Evolutionary conservation across 2,113 vertebrate genomes (phyloP), one percentile per base, ranked within the genome.

Genomic region (Agapornis roseicollis): DNA sequence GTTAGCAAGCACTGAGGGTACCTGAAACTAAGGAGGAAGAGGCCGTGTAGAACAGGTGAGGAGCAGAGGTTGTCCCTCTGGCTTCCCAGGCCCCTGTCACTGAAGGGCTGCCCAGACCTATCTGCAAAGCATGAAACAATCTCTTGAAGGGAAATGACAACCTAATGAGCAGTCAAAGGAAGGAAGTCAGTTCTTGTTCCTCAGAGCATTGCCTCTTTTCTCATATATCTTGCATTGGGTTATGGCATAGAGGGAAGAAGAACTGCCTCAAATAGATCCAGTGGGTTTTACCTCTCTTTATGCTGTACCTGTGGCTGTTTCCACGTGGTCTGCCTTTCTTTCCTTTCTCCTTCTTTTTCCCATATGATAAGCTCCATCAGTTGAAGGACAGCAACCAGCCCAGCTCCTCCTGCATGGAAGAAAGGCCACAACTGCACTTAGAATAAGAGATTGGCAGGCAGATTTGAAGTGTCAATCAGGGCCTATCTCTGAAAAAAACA

Each of bases 381-480:
- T 83, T 94, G 87, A 96, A 96, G 88, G 92, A 88, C 94, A 89
- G 94, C 88, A 55, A 81, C 92, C 92, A 71, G 77, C 73, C 72
- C 63, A 80, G 87, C 84, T 95, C 94, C 25, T 92, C 93, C 86
- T 81, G 80, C 83, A 96, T 77, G 46, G 70, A 68, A 95, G 80
- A 83, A 86, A 93, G 71, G 84, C 82, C 90, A 49, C 92, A 74
- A 60, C 94, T 91, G 89, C 14, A 4, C 91, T 90, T 90, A 58
- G 93, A 95, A 93, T 79, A 73, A 86, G 50, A 96, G 81, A 96
- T 92, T 80, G 90, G 91, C 90, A 95, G 93, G 64, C 42, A 91
- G 96, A 95, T 96, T 93, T 84, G 39, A 93, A 77, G 53, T 58
- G 87, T 78, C 97, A 94, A 42, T 97, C 96, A 97, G 79, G 96